Conservation (phyloP, 2,888 invertebrate species). For the Octonoba sinensis region DNA sequence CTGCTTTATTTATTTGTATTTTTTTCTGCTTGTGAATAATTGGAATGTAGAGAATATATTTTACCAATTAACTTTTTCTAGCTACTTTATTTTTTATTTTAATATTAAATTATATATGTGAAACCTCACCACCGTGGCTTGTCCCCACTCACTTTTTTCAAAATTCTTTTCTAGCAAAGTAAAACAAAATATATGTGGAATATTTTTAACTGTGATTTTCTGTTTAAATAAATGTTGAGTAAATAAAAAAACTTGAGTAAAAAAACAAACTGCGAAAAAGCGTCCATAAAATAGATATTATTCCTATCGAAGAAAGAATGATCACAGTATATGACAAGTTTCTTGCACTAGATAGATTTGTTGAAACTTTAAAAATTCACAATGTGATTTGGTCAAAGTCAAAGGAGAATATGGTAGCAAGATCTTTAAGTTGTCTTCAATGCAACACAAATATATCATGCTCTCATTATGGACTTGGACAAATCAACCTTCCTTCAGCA, state of each 20-base stretch:
- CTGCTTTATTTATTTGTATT: not conserved
- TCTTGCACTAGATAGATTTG: not conserved
- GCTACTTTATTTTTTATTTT: not conserved
- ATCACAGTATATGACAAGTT: not conserved
- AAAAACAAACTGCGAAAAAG: not conserved
- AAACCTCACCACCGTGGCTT: not conserved
- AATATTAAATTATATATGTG: not conserved
- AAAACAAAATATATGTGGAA: too few species aligned
- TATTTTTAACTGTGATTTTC: not conserved
- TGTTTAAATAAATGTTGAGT: not conserved
- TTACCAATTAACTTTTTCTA: too few species aligned
- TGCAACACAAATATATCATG: not conserved
- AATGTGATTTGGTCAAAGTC: not conserved
- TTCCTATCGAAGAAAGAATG: not conserved
- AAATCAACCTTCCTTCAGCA: not conserved
- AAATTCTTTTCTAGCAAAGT: not conserved
- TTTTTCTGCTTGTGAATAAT: not conserved
- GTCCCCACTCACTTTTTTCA: not conserved
- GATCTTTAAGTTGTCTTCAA: not conserved
- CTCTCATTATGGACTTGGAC: not conserved
- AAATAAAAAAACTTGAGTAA: not conserved
- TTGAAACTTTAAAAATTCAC: not conserved
- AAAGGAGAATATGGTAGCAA: not conserved
- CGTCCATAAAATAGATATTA: not conserved
- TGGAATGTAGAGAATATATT: too few species aligned